Evolutionary conservation across 2,797 vertebrate genomes (phyloP), one percentile per base, ranked within the genome.

Genomic region (Galaxias olidus): DNA sequence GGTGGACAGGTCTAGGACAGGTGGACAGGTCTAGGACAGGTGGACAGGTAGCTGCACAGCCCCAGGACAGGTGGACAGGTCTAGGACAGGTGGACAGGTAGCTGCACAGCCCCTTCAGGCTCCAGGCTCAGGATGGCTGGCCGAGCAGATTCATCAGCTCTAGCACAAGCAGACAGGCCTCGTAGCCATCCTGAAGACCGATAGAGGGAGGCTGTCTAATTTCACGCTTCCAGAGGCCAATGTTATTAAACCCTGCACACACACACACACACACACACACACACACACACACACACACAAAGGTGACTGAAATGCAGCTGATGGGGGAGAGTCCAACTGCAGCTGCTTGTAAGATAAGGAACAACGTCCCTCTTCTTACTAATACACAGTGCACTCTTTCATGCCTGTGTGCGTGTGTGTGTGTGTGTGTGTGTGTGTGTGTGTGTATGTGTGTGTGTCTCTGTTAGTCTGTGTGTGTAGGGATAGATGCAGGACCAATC

Each of bases 161-260:
- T 56, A 63, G 46, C 69, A 67, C 57, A 81, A 69, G 69, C 57
- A 57, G 66, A 80, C 72, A 66, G 72, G 71, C 66, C 71, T 81
- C 73, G 65, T 69, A 62, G 69, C 73, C 55, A 62, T 80, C 84
- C 73, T 76, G 79, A 71, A 87, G 79, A 88, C 79, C 86, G 81
- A 87, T 81, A 83, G 87, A 48, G 70, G 76, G 66, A 80, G 75
- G 72, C 76, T 63, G 77, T 76, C 83, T 88, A 84, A 88, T 90
- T 90, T 90, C 89, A 89, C 66, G 75, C 80, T 84, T 82, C 78
- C 76, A 66, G 71, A 79, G 83, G 69, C 83, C 86, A 84, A 89
- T 83, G 81, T 62, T 79, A 81, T 87, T 82, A 68, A 78, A 63
- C 71, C 50, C 30, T 56, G 54, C 42, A 66, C 63, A 63, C 49